Evolutionary conservation across 2,113 vertebrate genomes (phyloP).

Genomic region (Conger conger): DNA sequence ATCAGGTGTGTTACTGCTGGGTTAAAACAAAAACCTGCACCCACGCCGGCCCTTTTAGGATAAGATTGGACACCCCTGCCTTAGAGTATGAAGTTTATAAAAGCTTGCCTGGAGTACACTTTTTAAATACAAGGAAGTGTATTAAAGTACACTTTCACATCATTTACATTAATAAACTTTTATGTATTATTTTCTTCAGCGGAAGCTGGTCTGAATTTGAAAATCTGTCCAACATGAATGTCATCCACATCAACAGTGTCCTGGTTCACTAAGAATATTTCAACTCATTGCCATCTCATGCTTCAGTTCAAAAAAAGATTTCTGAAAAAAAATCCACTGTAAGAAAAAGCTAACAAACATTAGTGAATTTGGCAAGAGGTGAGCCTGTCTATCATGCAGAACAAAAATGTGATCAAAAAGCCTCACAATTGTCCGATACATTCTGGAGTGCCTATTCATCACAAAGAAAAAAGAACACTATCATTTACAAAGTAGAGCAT

Average conservation of each 20-base stretch:
- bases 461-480: not conserved
- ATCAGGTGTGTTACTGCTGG: too few species aligned
- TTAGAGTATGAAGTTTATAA: too few species aligned
- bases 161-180: too few species aligned
- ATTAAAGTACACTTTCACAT: too few species aligned
- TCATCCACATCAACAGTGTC: too few species aligned
- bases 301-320: conserved; percentile 37
- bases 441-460: not conserved
- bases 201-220: not conserved
- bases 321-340: not conserved
- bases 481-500: too few species aligned
- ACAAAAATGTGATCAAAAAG: not conserved
- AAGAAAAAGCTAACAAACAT: not conserved
- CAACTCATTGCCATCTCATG: not conserved
- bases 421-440: not conserved
- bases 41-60: too few species aligned
- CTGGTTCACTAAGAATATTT: not conserved
- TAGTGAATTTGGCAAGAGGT: not conserved
- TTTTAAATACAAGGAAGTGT: too few species aligned
- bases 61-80: too few species aligned
- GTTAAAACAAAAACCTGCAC: too few species aligned
- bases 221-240: too few species aligned
- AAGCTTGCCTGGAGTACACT: too few species aligned
- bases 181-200: not conserved
- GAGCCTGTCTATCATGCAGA: not conserved